phyloP scores from a whole-genome alignment of 2,113 vertebrate genomes.

The Peromyscus leucopus region DNA sequence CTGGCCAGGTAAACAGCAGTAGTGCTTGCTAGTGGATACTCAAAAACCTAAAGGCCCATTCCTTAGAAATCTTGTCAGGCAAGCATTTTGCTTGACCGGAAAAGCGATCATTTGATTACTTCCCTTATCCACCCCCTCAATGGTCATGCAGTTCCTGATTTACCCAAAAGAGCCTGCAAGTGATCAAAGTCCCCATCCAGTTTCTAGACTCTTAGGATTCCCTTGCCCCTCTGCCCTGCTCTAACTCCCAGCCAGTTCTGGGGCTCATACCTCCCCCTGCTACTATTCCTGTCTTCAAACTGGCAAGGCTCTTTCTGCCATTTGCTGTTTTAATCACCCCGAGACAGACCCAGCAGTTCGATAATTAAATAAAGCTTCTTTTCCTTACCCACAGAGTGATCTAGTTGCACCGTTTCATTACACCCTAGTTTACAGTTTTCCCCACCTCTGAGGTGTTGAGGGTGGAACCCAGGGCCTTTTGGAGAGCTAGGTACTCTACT shows the following conservation, averaged over 20 bases:
- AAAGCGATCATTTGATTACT: background rate
- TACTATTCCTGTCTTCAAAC: background rate
- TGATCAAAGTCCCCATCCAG: background rate
- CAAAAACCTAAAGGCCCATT: background rate
- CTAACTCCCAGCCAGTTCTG: background rate
- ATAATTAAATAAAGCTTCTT: background rate
- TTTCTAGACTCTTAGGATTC: background rate
- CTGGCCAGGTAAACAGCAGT: background rate
- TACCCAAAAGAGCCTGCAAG: background rate
- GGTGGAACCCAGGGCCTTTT: background rate
- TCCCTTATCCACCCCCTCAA: background rate
- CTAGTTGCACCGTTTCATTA: background rate
- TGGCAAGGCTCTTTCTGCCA: background rate
- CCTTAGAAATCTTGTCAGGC: background rate
- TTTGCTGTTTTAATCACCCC: background rate
- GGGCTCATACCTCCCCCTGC: background rate
- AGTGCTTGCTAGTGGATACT: background rate
- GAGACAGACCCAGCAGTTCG: background rate
- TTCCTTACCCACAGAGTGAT: background rate
- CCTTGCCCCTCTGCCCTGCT: too few relatives aligned
- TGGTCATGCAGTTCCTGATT: background rate
- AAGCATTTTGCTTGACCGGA: background rate
- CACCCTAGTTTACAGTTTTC: background rate
- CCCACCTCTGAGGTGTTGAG: background rate
- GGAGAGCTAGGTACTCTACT: background rate